These are phyloP conservation scores for Daboia siamensis DNA, from an alignment of 2,113 vertebrate species.

Conservation along the genomic window DNA sequence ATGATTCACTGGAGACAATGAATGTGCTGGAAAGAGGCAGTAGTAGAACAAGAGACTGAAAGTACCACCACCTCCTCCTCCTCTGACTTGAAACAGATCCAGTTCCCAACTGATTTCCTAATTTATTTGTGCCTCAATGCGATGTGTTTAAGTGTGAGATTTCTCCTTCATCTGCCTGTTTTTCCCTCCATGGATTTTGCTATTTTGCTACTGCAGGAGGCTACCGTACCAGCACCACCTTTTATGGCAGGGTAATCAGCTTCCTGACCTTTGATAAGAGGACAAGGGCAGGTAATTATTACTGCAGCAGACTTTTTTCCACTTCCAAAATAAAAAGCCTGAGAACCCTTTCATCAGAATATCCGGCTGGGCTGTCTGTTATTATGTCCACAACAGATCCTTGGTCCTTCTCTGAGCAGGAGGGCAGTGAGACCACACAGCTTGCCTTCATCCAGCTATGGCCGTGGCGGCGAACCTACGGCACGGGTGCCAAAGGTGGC, in stretches of 20 bases:
- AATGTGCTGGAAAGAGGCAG: background rate
- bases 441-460: background rate
- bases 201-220: background rate
- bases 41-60: background rate
- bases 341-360: conserved; percentile 14
- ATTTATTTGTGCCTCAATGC: conserved; percentile 6
- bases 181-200: background rate
- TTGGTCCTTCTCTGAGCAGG: background rate
- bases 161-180: conserved; percentile 12
- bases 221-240: background rate
- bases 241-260: conserved; percentile 21
- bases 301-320: background rate
- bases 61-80: background rate
- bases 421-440: background rate
- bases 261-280: background rate
- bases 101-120: conserved; percentile 13
- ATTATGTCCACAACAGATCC: accelerated
- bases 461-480: too few species aligned
- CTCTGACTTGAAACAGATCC: conserved; percentile 16
- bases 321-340: background rate
- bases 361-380: background rate
- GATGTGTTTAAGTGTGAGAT: background rate
- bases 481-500: too few species aligned
- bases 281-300: conserved; percentile 2
- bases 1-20: background rate